Evolutionary conservation across 2,113 vertebrate genomes (phyloP), one percentile per base, ranked within the genome.

Genomic region (Coptodon bakossiorum): DNA sequence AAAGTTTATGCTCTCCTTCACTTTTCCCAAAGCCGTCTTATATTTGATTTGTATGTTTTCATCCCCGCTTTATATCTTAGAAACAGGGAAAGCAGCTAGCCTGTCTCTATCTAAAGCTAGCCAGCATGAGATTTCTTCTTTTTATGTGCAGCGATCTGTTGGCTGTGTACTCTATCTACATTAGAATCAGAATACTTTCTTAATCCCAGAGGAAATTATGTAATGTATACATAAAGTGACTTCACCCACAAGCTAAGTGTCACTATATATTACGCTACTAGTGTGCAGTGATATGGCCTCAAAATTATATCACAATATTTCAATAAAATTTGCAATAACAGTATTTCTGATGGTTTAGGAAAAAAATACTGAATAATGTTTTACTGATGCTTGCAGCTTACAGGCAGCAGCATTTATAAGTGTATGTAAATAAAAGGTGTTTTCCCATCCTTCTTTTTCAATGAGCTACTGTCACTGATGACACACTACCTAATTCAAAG

Each of bases 181-280:
- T 63, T 63, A 63, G 59, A 63, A 63, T 63, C 31, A 66, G 61
- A 66, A 66, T 38, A 66, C 31, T 66, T 66, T 66, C 61, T 66
- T n/a, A 66, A 66, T 66, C 34, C 17, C 34, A 66, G 61, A 66
- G 61, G 31, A 66, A 66, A 66, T 12, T 66, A 66, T 38, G 61
- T 36, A 50, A 29, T 76, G 7, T 50, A 76, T 50, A 50, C 16
- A 50, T 48, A 19, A 48, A 76, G 71, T 31, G 27, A 31, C 16
- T 31, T 50, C 38, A 31, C 27, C 17, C 71, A 50, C 24, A 19
- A 50, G 24, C 71, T 73, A 45, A 45, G 22, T 31, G 43, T 76
- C 24, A 50, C 24, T 76, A 50, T 31, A 50, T 29, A 29, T 27
- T 17, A 29, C 6, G 5, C 40, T 76, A 29, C 71, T 73, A 45